Conservation (phyloP, 2,888 invertebrate genomes). For the Acanthacorydalis orientalis region DNA sequence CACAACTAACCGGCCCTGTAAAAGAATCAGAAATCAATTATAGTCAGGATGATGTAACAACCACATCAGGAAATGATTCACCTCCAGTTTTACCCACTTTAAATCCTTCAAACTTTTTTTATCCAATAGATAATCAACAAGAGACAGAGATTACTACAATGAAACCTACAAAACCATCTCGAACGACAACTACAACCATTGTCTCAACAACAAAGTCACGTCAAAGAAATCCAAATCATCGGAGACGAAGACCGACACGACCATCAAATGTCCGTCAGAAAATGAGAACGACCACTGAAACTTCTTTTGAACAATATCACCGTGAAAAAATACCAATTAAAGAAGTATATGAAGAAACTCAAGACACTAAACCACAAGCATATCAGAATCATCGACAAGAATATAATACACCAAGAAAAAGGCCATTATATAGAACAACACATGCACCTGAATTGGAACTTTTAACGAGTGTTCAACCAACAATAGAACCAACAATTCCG, state of each 20-base stretch:
- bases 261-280: neutral
- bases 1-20: too few species aligned
- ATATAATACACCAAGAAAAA: neutral
- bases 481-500: constrained; percentile 29
- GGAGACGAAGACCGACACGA: constrained; percentile 2
- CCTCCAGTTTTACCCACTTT: neutral
- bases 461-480: constrained; percentile 31
- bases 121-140: constrained; percentile 17
- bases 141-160: constrained; percentile 10
- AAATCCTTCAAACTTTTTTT: constrained; percentile 15
- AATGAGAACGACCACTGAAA: neutral
- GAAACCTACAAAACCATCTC: constrained; percentile 12
- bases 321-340: neutral
- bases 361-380: neutral
- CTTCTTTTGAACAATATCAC: neutral
- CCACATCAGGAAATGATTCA: too few species aligned
- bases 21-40: too few species aligned
- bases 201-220: constrained; percentile 6
- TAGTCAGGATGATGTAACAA: too few species aligned
- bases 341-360: neutral
- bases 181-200: constrained; percentile 11
- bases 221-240: neutral
- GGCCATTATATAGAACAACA: constrained; percentile 25
- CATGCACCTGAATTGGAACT: constrained; percentile 26
- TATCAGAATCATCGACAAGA: neutral